Evolutionary conservation across 1,140 invertebrate species (phyloP).

Genomic region (Conus ventricosus): DNA sequence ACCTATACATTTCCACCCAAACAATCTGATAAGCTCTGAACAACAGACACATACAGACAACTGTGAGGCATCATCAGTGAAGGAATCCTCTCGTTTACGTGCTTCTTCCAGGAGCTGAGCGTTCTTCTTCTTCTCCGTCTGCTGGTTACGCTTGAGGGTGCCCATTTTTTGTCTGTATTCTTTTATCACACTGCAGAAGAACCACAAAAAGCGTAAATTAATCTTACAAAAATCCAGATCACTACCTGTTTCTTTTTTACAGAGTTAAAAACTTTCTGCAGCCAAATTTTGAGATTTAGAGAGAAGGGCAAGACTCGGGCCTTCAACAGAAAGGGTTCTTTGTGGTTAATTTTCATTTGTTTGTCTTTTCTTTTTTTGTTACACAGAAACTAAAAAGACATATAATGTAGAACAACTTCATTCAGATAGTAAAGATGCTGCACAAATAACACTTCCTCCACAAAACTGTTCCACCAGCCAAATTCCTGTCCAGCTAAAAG

Average conservation of each 20-base stretch:
- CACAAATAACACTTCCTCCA: no score
- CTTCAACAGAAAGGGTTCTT: no score
- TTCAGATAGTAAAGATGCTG: no score
- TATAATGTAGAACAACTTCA: no score
- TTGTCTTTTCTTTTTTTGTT: no score
- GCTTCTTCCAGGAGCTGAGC: constrained; percentile 75
- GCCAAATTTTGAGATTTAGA: neutral
- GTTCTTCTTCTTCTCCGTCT: constrained; percentile 74
- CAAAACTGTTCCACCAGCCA: no score
- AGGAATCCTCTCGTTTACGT: constrained; percentile 75
- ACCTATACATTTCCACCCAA: neutral
- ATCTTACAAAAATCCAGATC: no score
- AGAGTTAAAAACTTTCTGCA: neutral
- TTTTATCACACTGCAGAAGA: constrained; percentile 85
- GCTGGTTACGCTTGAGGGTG: constrained; percentile 72
- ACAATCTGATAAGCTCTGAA: neutral
- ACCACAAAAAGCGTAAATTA: neutral
- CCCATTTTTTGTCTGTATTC: constrained; percentile 80
- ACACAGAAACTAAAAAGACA: no score
- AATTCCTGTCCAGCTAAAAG: no score
- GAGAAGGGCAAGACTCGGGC: no score
- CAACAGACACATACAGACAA: constrained; percentile 46
- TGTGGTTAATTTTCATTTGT: no score
- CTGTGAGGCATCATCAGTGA: constrained; percentile 67
- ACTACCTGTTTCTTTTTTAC: neutral